These are phyloP conservation scores for Strix uralensis DNA, from an alignment of 2,113 vertebrate species.

Conservation along the genomic window DNA sequence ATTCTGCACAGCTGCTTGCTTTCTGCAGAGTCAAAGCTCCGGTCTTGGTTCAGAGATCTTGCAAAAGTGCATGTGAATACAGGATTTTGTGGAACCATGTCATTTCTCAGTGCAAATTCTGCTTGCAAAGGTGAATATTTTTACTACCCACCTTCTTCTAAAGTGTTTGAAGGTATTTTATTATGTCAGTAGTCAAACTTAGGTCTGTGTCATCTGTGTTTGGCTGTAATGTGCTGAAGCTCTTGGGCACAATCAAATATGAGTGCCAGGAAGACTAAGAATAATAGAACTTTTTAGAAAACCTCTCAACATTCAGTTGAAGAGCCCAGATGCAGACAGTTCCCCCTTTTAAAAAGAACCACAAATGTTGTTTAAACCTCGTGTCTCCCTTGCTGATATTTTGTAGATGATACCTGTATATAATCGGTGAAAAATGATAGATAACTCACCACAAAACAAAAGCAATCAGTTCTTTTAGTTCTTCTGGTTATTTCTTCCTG, in stretches of 20 bases:
- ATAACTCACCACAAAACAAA: not conserved
- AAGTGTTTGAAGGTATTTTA: not conserved
- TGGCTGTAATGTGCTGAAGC: not conserved
- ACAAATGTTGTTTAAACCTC: not conserved
- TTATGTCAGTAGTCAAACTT: not conserved
- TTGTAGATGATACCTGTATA: not conserved
- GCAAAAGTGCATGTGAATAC: not conserved
- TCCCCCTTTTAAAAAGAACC: not conserved
- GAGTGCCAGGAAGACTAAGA: not conserved
- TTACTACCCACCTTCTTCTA: not conserved
- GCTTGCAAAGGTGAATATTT: not conserved
- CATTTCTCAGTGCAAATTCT: not conserved
- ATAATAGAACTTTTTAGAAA: not conserved
- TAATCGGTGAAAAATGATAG: not conserved
- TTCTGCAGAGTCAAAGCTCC: not conserved
- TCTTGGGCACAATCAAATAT: not conserved
- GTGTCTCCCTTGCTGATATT: not conserved
- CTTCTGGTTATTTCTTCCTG: not conserved
- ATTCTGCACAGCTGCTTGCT: not conserved
- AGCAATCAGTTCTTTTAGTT: not conserved
- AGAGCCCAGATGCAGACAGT: not conserved
- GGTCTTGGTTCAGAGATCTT: constrained; percentile 12
- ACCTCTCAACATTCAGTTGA: not conserved
- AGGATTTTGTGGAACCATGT: not conserved
- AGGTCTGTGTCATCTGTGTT: not conserved